These are phyloP conservation scores for Grus americana DNA, from an alignment of 2,113 vertebrate species.

Conservation along the genomic window DNA sequence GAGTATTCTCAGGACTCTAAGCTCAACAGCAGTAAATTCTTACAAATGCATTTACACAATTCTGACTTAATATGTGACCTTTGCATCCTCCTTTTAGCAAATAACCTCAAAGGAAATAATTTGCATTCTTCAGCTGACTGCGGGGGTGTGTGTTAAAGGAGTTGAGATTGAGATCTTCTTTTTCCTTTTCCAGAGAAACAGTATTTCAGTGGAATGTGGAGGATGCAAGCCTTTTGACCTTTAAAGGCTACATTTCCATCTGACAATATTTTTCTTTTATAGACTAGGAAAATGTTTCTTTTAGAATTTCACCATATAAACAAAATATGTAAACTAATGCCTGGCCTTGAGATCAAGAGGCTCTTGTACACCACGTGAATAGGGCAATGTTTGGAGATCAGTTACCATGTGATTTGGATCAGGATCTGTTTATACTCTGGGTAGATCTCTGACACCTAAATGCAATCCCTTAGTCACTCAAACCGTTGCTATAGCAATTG, in stretches of 20 bases:
- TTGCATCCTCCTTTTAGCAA: background rate
- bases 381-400: background rate
- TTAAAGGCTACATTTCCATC: background rate
- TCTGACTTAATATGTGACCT: background rate
- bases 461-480: background rate
- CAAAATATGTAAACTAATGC: background rate
- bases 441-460: background rate
- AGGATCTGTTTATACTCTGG: background rate
- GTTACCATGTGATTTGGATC: background rate
- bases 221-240: background rate
- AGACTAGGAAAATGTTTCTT: background rate
- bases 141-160: background rate
- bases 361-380: background rate
- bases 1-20: background rate
- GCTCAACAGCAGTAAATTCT: background rate
- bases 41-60: background rate
- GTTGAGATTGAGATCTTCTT: background rate
- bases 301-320: background rate
- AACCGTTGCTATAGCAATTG: background rate
- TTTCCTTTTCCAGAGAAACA: background rate
- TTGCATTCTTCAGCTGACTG: background rate
- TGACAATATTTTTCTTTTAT: background rate
- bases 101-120: slow-evolving; percentile 45
- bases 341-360: background rate
- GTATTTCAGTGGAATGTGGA: slow-evolving; percentile 14